phyloP scores from a whole-genome alignment of 1,140 invertebrate species.

The Drosophila nikananu region DNA sequence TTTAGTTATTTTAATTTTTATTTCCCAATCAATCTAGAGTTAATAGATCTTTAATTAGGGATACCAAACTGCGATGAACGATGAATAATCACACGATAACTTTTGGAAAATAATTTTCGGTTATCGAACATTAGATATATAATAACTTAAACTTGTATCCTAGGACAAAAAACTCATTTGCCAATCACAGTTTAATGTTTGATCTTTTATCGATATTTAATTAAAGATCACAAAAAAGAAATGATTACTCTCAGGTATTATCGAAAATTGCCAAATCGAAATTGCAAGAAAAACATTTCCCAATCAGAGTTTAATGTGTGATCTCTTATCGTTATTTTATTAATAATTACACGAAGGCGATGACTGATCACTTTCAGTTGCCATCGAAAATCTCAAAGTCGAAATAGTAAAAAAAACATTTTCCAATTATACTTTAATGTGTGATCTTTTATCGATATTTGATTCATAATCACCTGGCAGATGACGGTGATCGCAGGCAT shows the following conservation, averaged over 20 bases:
- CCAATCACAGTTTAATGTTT: neutral
- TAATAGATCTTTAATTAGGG: neutral
- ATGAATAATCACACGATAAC: no score
- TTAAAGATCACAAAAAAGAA: neutral
- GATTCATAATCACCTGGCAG: constrained; percentile 27
- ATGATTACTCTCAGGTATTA: neutral
- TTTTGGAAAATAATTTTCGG: no score
- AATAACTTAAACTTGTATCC: neutral
- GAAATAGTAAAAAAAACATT: neutral
- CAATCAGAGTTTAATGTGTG: constrained; percentile 7
- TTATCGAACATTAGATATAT: no score
- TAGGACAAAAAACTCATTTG: neutral
- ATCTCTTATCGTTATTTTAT: neutral
- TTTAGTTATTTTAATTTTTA: neutral
- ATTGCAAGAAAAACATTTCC: neutral
- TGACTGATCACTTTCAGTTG: constrained; percentile 11
- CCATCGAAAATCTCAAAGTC: neutral
- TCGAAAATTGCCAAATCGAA: neutral
- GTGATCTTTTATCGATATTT: constrained; percentile 32
- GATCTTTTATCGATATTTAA: constrained; percentile 18
- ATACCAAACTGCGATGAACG: no score
- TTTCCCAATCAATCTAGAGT: neutral
- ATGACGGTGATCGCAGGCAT: constrained; percentile 12
- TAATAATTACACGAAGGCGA: neutral
- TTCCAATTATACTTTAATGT: constrained; percentile 10